Base-by-base conservation (phyloP, 2,113 vertebrate genomes). In the Oenanthe oenanthe region DNA sequence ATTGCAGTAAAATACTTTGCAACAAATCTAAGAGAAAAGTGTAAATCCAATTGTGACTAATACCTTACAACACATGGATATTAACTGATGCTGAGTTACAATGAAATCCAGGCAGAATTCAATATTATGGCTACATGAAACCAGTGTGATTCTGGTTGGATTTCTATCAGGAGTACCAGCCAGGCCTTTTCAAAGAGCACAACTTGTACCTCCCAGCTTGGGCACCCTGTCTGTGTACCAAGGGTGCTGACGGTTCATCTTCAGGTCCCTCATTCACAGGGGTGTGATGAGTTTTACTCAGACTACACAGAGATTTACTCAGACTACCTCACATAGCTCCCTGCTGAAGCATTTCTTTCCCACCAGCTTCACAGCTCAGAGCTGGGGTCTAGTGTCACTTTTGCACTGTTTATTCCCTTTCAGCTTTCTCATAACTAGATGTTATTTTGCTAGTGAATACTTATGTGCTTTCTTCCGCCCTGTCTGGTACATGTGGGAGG, bases 11-110 rank as follows among this genome's bases (percentile, higher is more conserved):
- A 92, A 95, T 78, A 73, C 51, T 57, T 96, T 72, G 88, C 80
- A 96, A 94, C 50, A 91, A 62, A 72, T 91, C 92, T 82, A 78
- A 65, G 42, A 92, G 50, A 70, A 72, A 68, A 78, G 24, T 32
- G 6, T 95, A 95, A 95, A 89, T 92, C 73, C 48, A 93, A 48
- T 93, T 94, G 85, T 57, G 29, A 83, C 62, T 91, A 85, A 87
- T 60, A 79, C 11, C 88, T 96, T 93, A 94, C 83, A 88, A 61
- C 45, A 86, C 83, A 92, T 47, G 51, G 63, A 5, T 90, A 76
- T 92, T 95, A 97, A 68, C 56, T 60, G 60, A 56, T 45, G 8
- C 60, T 65, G 28, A 53, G n/a, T 78, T 86, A 78, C 17, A 22
- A 66, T 68, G 20, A 76, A 96, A 96, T 88, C 76, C 77, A 40